phyloP scores from a whole-genome alignment of 92 coral and sea anemone genomes.

The Parazoanthus darwini region DNA sequence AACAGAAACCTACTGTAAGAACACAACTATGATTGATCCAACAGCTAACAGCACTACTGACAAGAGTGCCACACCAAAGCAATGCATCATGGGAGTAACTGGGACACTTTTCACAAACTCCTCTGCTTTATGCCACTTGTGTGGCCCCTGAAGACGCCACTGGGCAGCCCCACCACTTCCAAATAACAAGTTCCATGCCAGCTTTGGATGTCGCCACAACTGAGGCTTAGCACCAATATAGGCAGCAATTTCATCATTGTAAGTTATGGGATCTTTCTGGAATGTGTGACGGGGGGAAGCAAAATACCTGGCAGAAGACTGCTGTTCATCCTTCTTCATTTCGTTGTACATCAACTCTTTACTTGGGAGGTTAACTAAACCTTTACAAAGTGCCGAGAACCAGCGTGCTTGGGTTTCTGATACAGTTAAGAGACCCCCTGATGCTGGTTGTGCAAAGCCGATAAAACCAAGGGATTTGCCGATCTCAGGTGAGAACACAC shows the following conservation, averaged over 20 bases:
- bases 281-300: constrained; percentile 78
- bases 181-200: constrained; percentile 67
- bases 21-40: neutral
- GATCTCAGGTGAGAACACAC: constrained; percentile 68
- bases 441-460: constrained; percentile 79
- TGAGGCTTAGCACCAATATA: constrained; percentile 85
- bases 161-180: constrained; percentile 81
- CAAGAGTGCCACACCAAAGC: constrained; percentile 44
- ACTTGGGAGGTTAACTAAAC: constrained; percentile 54
- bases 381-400: constrained; percentile 84
- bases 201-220: constrained; percentile 69
- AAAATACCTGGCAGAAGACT: constrained; percentile 45
- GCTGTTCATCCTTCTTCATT: constrained; percentile 48
- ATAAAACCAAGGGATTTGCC: constrained; percentile 73
- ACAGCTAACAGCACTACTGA: constrained; percentile 47
- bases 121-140: constrained; percentile 69
- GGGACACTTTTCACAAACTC: constrained; percentile 57
- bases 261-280: constrained; percentile 73
- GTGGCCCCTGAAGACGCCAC: constrained; percentile 82
- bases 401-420: constrained; percentile 84
- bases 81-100: constrained; percentile 77
- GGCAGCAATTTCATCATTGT: constrained; percentile 69
- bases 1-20: neutral
- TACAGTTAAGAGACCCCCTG: constrained; percentile 78
- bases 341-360: constrained; percentile 52